Evolutionary conservation across 2,888 invertebrate species (phyloP).

Genomic region (Drosophila pseudotakahashii): DNA sequence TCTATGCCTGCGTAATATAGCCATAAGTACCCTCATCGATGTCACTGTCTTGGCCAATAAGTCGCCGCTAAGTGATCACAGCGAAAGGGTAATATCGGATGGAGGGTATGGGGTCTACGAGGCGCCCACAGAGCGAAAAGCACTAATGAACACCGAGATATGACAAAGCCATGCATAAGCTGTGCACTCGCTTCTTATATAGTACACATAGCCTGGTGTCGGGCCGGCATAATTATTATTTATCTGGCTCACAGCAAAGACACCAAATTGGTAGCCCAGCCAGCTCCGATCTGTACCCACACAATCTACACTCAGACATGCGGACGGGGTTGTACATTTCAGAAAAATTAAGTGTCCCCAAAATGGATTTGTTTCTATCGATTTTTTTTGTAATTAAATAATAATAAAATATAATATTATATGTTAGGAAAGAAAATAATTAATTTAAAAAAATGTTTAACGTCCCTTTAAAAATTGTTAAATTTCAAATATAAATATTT

Average conservation of each 20-base stretch:
- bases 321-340: background rate
- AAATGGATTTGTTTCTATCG: no score
- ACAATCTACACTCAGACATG: constrained; percentile 22
- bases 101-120: constrained; percentile 22
- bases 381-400: no score
- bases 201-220: constrained; percentile 33
- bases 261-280: constrained; percentile 76
- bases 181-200: constrained; percentile 58
- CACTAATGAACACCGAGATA: constrained; percentile 75
- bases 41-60: constrained; percentile 66
- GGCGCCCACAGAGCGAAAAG: constrained; percentile 71
- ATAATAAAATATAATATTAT: no score
- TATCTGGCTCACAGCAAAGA: constrained; percentile 68
- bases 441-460: no score
- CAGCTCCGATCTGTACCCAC: constrained; percentile 66
- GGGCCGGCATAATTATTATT: constrained; percentile 76
- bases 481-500: no score
- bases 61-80: constrained; percentile 60
- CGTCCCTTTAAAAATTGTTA: no score
- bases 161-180: constrained; percentile 61
- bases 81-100: background rate
- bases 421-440: no score
- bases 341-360: no score
- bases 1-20: constrained; percentile 22
- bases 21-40: constrained; percentile 54